Conservation (phyloP, 64 coral and sea anemone genomes). For the Stichodactyla helianthus region DNA sequence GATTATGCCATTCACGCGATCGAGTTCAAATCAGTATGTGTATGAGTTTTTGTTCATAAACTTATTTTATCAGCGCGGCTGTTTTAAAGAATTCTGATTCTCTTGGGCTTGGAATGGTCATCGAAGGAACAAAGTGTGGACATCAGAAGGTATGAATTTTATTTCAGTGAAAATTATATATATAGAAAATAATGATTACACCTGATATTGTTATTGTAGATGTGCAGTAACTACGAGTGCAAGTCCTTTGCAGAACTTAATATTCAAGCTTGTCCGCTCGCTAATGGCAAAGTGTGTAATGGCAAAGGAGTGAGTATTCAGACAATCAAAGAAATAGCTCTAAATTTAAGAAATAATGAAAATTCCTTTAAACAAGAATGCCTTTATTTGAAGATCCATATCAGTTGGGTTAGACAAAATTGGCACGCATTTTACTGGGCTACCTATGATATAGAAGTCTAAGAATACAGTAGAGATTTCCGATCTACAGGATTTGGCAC, state of each 20-base stretch:
- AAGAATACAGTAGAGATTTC: no score
- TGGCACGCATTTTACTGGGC: no score
- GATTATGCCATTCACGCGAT: not conserved
- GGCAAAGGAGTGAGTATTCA: constrained; percentile 53
- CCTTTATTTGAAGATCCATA: no score
- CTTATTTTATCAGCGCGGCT: no score
- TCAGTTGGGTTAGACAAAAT: no score
- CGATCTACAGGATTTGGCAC: no score
- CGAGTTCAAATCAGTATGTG: not conserved
- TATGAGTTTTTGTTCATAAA: not conserved
- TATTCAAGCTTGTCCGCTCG: constrained; percentile 45
- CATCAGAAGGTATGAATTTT: not conserved
- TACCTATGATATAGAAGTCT: no score
- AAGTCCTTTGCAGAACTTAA: constrained; percentile 38
- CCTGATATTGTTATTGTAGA: constrained; percentile 44
- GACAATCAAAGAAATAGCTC: no score
- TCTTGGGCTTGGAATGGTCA: constrained; percentile 5
- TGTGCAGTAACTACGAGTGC: constrained; percentile 66
- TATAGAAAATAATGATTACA: no score
- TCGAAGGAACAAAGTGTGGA: not conserved
- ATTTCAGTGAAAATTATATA: no score
- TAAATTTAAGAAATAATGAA: no score
- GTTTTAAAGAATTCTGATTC: constrained; percentile 7
- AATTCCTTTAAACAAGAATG: no score
- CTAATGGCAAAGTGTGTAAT: constrained; percentile 41